A percentile compares a stretch with the other conserved stretches of the same genome.
phyloP scores from a whole-genome alignment of 1,140 invertebrate genomes.

The Anagrus nilaparvatae region DNA sequence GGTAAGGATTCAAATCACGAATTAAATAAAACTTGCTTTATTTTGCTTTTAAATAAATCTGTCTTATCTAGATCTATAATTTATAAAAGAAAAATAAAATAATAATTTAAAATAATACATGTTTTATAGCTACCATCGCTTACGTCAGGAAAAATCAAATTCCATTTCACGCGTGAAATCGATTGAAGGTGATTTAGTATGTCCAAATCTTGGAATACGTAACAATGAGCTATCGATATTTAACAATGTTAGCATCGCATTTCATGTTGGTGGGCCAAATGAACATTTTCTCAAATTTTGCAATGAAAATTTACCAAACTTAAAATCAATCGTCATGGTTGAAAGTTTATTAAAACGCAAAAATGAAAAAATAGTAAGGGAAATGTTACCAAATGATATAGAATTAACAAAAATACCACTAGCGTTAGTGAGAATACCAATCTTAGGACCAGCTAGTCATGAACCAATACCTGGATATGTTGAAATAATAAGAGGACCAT shows the following conservation, averaged over 20 bases:
- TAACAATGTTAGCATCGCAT: slow-evolving; percentile 21
- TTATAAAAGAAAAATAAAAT: too few species aligned
- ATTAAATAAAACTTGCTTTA: too few species aligned
- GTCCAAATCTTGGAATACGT: slow-evolving; percentile 20
- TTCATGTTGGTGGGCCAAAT: slow-evolving; percentile 26
- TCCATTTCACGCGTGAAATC: slow-evolving; percentile 22
- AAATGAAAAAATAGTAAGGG: neutral
- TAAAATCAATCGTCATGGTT: slow-evolving; percentile 14
- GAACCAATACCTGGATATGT: slow-evolving; percentile 31
- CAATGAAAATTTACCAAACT: slow-evolving; percentile 18
- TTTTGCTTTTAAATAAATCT: too few species aligned
- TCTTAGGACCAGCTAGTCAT: slow-evolving; percentile 23
- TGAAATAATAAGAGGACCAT: slow-evolving; percentile 22
- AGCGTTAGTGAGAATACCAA: slow-evolving; percentile 21
- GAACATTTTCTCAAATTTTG: slow-evolving; percentile 22
- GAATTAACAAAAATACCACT: slow-evolving; percentile 14
- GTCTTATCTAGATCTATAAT: too few species aligned
- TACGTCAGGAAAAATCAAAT: slow-evolving; percentile 21
- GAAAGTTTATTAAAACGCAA: neutral
- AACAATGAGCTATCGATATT: slow-evolving; percentile 12
- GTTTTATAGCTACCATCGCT: slow-evolving; percentile 25
- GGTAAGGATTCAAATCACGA: too few species aligned
- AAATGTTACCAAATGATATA: neutral
- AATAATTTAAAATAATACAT: too few species aligned
- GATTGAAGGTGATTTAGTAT: slow-evolving; percentile 30